phyloP scores from a whole-genome alignment of 2,797 vertebrate species.

The Trichosurus vulpecula region DNA sequence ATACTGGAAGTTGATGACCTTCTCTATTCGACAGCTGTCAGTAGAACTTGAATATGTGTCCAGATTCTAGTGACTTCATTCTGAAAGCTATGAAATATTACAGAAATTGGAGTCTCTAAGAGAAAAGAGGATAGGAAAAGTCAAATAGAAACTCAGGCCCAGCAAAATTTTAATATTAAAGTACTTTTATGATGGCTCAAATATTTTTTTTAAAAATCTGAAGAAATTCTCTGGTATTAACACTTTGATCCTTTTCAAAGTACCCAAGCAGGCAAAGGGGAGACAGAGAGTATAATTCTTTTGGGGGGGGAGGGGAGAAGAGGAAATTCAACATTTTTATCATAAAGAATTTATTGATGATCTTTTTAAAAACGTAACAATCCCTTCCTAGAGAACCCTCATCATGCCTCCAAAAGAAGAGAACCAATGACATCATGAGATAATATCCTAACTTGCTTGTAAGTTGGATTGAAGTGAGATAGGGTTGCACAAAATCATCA shows the following conservation, averaged over 20 bases:
- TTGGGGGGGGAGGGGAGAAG: background rate
- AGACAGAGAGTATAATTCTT: background rate
- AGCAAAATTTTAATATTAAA: background rate
- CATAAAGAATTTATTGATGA: background rate
- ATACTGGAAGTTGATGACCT: background rate
- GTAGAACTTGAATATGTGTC: background rate
- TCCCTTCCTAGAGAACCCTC: background rate
- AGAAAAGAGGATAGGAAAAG: background rate
- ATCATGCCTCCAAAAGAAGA: background rate
- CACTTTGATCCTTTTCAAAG: background rate
- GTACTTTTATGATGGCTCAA: background rate
- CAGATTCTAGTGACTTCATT: background rate
- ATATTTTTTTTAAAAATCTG: background rate
- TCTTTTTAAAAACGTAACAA: background rate
- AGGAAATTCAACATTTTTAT: background rate
- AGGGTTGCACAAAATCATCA: background rate
- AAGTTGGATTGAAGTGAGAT: background rate
- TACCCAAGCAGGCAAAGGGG: background rate
- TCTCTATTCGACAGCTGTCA: background rate
- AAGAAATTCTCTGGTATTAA: background rate
- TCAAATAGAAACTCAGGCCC: background rate
- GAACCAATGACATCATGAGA: background rate
- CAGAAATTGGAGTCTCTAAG: slow-evolving; percentile 34
- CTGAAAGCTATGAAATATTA: background rate
- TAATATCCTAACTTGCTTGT: background rate